Evolutionary conservation across 2,797 vertebrate genomes (phyloP).

Genomic region (Percopsis omiscomaycus): DNA sequence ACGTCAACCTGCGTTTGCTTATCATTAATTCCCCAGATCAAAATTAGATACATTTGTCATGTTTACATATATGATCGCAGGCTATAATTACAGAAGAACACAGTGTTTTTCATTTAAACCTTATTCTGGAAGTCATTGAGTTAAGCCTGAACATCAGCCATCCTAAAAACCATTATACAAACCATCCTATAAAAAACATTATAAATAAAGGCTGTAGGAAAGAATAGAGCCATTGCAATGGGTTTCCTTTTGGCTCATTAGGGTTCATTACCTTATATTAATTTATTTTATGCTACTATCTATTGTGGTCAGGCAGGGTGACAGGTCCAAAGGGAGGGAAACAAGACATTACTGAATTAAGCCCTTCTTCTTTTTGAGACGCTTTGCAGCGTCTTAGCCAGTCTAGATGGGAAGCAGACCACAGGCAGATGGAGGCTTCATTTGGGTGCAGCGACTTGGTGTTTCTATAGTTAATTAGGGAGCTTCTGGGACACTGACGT

Average conservation of each 20-base stretch:
- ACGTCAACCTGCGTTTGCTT: constrained; percentile 53
- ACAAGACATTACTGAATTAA: constrained; percentile 1
- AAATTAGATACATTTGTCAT: constrained; percentile 51
- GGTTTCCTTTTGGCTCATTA: constrained; percentile 4
- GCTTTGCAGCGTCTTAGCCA: constrained; percentile 21
- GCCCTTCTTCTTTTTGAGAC: constrained; percentile 3
- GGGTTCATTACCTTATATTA: constrained; percentile 14
- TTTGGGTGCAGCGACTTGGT: constrained; percentile 1
- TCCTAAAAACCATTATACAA: too few species aligned
- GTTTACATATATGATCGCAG: constrained; percentile 37
- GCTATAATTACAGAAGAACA: constrained; percentile 24
- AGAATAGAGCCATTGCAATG: too few species aligned
- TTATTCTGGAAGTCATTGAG: constrained; percentile 12
- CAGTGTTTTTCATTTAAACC: constrained; percentile 15
- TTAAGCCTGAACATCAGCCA: background rate
- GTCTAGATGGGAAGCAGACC: constrained; percentile 20
- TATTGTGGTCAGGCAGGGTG: constrained; percentile 15
- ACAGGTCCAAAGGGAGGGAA: constrained; percentile 24
- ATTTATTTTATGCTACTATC: constrained; percentile 8
- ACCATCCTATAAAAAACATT: too few species aligned
- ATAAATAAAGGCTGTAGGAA: too few species aligned
- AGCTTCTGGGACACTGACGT: constrained; percentile 32
- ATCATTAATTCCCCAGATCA: constrained; percentile 30
- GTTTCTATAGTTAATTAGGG: constrained; percentile 33
- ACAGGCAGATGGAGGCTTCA: background rate